phyloP scores from a whole-genome alignment of 2,113 vertebrate species.

The Anolis carolinensis region DNA sequence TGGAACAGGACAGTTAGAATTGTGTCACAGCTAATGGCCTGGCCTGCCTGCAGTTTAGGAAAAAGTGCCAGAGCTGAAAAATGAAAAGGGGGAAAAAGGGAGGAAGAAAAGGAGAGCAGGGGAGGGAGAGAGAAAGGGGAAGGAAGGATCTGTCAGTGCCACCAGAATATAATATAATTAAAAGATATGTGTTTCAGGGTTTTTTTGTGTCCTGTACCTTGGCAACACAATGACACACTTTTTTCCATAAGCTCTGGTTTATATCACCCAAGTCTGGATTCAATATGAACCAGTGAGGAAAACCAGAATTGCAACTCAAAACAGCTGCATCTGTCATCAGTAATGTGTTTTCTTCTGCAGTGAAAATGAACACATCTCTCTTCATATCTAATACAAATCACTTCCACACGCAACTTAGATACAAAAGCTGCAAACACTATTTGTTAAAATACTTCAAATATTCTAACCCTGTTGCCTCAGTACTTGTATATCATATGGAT shows the following conservation, averaged over 20 bases:
- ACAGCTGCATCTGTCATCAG: neutral
- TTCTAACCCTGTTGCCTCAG: neutral
- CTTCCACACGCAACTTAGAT: neutral
- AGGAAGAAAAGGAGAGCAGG: neutral
- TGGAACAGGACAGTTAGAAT: conserved; percentile 53
- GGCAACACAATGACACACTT: neutral
- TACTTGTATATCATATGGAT: too few species aligned
- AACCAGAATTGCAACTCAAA: conserved; percentile 7
- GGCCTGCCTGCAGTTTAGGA: conserved; percentile 39
- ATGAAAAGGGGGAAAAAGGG: conserved; percentile 35
- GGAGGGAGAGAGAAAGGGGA: neutral
- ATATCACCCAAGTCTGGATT: neutral
- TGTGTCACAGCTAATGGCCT: neutral
- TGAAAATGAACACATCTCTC: conserved; percentile 13
- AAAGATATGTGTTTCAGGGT: neutral
- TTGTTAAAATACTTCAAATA: too few species aligned
- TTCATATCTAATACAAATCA: neutral
- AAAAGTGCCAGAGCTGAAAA: conserved; percentile 50
- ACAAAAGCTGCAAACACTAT: neutral
- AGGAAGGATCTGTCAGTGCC: conserved; percentile 1
- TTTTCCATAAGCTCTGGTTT: neutral
- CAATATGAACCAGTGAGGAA: conserved; percentile 3
- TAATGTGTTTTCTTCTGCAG: neutral
- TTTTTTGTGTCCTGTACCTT: neutral
- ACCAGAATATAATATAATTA: neutral